Conservation (phyloP, 2,113 vertebrate genomes). For the Sander lucioperca region DNA sequence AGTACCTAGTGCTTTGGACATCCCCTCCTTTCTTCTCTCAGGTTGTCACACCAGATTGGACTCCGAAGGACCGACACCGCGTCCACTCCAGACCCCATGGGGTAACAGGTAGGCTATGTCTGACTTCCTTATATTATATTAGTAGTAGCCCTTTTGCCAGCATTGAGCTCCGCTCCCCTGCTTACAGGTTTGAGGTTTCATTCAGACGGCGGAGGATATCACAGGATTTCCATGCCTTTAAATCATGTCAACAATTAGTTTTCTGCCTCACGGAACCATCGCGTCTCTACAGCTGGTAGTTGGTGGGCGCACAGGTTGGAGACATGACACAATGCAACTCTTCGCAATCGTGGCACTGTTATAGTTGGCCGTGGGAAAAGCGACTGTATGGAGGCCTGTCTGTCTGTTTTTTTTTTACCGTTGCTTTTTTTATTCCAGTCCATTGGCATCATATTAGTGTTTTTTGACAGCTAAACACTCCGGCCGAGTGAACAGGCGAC, state of each 20-base stretch:
- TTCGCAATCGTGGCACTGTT: constrained; percentile 31
- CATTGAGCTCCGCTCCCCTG: constrained; percentile 23
- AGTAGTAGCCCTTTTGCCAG: constrained; percentile 12
- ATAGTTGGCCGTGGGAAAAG: constrained; percentile 24
- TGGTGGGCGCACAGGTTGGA: constrained; percentile 65
- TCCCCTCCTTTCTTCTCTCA: constrained; percentile 71
- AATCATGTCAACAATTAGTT: constrained; percentile 73
- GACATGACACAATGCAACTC: constrained; percentile 70
- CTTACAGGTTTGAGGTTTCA: constrained; percentile 39
- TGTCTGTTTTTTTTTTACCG: constrained; percentile 5
- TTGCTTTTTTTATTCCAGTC: constrained; percentile 14
- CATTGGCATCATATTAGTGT: constrained; percentile 51
- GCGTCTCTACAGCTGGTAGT: constrained; percentile 64
- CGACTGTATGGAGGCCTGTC: constrained; percentile 46
- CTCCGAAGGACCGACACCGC: constrained; percentile 80
- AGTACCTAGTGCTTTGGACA: constrained; percentile 71
- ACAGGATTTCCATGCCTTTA: constrained; percentile 31
- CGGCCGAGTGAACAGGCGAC: constrained; percentile 60
- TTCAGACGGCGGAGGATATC: constrained; percentile 19
- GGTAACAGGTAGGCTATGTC: constrained; percentile 86
- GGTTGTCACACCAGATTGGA: constrained; percentile 81
- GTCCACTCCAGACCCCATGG: constrained; percentile 86
- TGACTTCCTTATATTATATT: constrained; percentile 66
- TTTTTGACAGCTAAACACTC: constrained; percentile 73
- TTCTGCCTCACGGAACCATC: constrained; percentile 48